phyloP scores from a whole-genome alignment of 2,797 vertebrate genomes.

The Lophotriccus pileatus region DNA sequence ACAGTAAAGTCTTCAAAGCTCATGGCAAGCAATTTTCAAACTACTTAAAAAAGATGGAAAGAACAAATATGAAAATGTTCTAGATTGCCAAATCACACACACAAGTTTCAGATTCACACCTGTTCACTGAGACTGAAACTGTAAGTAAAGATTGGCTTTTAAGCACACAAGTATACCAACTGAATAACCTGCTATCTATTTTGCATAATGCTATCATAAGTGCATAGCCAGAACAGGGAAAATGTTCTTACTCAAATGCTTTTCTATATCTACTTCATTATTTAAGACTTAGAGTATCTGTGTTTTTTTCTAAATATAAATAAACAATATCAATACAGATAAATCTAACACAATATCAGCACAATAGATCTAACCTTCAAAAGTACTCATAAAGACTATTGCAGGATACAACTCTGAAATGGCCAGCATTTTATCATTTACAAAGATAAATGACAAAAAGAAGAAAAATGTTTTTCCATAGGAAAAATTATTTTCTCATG shows the following conservation, averaged over 20 bases:
- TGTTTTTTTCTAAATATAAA: fast-evolving
- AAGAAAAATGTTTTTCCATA: neutral
- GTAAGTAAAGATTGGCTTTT: neutral
- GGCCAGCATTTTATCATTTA: too few relatives aligned
- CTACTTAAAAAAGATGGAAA: neutral
- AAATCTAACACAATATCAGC: too few relatives aligned
- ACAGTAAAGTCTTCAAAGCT: neutral
- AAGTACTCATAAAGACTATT: neutral
- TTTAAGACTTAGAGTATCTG: neutral
- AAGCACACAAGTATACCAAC: neutral
- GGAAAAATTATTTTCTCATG: neutral
- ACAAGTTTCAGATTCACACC: neutral
- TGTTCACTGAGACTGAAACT: neutral
- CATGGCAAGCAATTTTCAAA: neutral
- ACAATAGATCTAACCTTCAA: neutral
- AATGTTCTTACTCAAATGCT: neutral
- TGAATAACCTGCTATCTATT: neutral
- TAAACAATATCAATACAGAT: neutral
- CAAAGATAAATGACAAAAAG: neutral
- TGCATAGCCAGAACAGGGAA: neutral
- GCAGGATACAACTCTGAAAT: neutral
- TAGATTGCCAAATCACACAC: neutral
- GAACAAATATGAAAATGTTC: neutral
- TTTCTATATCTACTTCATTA: neutral
- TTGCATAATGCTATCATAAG: neutral